A percentile compares a stretch with the other conserved stretches of the same genome.
Conservation (phyloP, 2,797 vertebrate genomes). For the Nyctibius grandis region DNA sequence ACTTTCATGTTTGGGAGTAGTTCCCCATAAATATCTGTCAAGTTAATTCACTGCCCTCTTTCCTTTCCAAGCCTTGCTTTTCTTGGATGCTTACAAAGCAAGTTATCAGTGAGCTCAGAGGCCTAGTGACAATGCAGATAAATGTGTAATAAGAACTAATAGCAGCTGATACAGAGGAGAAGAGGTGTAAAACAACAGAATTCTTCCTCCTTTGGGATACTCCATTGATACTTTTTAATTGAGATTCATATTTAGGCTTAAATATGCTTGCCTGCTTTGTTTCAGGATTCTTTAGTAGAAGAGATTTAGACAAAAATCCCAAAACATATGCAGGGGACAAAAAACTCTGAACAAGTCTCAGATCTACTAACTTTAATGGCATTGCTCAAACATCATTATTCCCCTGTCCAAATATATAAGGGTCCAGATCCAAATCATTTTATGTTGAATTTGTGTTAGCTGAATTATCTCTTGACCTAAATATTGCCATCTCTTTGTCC, state of each 20-base stretch:
- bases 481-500: not conserved
- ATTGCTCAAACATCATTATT: not conserved
- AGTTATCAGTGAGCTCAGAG: not conserved
- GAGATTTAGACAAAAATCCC: not conserved
- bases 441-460: not conserved
- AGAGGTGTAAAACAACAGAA: not conserved
- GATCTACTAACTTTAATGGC: not conserved
- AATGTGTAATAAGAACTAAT: not conserved
- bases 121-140: not conserved
- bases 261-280: not conserved
- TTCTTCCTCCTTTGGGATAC: not conserved
- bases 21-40: not conserved
- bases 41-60: not conserved
- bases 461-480: not conserved
- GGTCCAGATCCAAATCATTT: not conserved
- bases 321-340: not conserved
- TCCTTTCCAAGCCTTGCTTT: not conserved
- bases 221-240: not conserved
- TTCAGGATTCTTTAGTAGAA: not conserved
- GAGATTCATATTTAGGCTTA: not conserved
- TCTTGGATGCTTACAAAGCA: constrained; percentile 1
- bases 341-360: not conserved
- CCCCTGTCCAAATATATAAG: not conserved
- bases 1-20: constrained; percentile 24
- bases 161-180: not conserved